A percentile compares a stretch with the other conserved stretches of the same genome.
phyloP scores from a whole-genome alignment of 2,888 invertebrate genomes.

The Sipha maydis region DNA sequence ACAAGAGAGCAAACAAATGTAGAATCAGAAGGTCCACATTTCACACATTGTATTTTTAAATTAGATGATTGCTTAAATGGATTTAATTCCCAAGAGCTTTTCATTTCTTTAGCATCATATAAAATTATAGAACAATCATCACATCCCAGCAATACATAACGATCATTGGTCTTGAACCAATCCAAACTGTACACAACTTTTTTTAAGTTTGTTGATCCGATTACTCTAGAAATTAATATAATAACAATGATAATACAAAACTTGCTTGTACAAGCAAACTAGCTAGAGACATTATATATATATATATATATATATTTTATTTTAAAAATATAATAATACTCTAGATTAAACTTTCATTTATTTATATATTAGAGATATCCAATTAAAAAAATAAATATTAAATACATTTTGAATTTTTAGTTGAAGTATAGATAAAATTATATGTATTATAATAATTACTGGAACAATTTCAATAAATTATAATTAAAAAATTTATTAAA shows the following conservation, averaged over 20 bases:
- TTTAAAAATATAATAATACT: too few relatives aligned
- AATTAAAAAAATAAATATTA: too few relatives aligned
- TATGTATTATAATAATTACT: too few relatives aligned
- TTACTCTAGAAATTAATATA: constrained; percentile 58
- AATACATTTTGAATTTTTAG: too few relatives aligned
- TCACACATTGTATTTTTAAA: constrained; percentile 69
- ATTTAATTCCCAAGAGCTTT: constrained; percentile 70
- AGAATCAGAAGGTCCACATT: constrained; percentile 71
- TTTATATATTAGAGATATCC: too few relatives aligned
- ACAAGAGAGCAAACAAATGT: constrained; percentile 69
- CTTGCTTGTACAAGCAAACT: too few relatives aligned
- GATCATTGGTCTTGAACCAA: constrained; percentile 73
- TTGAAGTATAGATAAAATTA: too few relatives aligned
- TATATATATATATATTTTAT: too few relatives aligned
- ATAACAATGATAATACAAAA: constrained; percentile 19
- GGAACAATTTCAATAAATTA: too few relatives aligned
- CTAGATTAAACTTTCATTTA: too few relatives aligned
- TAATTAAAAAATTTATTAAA: too few relatives aligned
- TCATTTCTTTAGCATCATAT: constrained; percentile 73
- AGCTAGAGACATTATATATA: too few relatives aligned
- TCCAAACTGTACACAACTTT: constrained; percentile 72
- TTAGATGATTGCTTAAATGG: constrained; percentile 59
- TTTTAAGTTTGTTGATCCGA: constrained; percentile 66
- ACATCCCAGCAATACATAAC: constrained; percentile 72
- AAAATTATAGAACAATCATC: constrained; percentile 71